Conservation (phyloP, 2,797 vertebrate species). For the Uromys caudimaculatus region DNA sequence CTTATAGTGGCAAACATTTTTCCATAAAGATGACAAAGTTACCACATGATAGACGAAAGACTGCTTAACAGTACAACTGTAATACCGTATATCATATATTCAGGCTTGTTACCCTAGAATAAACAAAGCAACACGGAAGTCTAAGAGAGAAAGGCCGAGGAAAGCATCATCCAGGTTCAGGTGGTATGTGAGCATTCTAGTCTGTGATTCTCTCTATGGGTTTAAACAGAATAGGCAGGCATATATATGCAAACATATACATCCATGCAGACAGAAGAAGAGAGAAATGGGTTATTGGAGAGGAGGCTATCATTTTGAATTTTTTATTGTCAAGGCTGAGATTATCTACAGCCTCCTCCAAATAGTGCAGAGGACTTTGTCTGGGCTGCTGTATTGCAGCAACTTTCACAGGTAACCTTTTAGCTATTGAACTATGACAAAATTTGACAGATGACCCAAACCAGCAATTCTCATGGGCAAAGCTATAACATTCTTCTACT, state of each 20-base stretch:
- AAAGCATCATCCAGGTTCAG: not conserved
- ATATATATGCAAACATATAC: too few species aligned
- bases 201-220: not conserved
- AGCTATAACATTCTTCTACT: not conserved
- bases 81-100: not conserved
- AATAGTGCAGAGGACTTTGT: not conserved
- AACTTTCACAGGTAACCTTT: not conserved
- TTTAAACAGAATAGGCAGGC: not conserved
- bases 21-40: not conserved
- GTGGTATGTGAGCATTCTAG: not conserved
- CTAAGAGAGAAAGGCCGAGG: not conserved
- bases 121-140: not conserved
- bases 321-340: not conserved
- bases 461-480: not conserved
- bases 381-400: not conserved
- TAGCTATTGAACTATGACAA: not conserved
- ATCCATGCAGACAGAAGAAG: not conserved
- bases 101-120: not conserved
- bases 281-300: not conserved
- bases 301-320: not conserved
- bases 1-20: not conserved
- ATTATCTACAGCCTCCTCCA: not conserved
- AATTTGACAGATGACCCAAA: not conserved
- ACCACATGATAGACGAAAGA: not conserved
- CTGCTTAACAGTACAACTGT: not conserved